Base-by-base conservation (phyloP, 1,140 invertebrate genomes). In the Brachionus manjavacas region DNA sequence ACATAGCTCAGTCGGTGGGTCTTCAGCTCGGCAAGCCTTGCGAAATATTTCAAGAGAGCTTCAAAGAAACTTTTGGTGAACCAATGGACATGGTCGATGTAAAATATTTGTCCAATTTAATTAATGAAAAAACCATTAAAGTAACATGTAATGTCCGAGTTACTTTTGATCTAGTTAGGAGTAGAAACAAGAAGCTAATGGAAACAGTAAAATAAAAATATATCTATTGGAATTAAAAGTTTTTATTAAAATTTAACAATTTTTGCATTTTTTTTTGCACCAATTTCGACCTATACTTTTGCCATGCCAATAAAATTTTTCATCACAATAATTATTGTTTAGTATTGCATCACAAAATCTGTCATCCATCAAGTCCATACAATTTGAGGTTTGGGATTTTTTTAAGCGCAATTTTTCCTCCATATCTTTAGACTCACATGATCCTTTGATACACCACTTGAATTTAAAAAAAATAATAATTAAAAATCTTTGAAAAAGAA, bases 1-100 rank as follows among this genome's bases (percentile, higher is more conserved):
- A 89, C 84, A 88, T 89, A 86, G 88, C 88, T 14, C 84, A 84
- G n/a, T 86, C 87, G 84, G 86, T 89, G 8, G 86, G 87, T 35
- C 86, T 80, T 25, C 49, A 60, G 20, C 28, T 80, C 2, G 76
- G 49, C 8, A 80, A 80, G 39, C 49, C 76, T 25, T 20, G 11
- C 14, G 49, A 80, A 16, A 80, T 80, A 11, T 23, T 25, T 35
- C 49, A 80, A 80, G 76, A 80, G 39, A 64, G 28, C 12, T 80
- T 49, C 52, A 46, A 23, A 23, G 76, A 80, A 80, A 39, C 49
- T 16, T 60, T 25, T 20, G 76, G 76, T 12, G 52, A 76, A 20
- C 39, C 41, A 12, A 46, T 49, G 3, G 39, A 46, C 14, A 20
- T 76, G 14, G 7, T 31, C 1, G 72, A 49, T 49, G 20, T 20